phyloP scores from a whole-genome alignment of 1,140 invertebrate species.

The Drosophila tani region DNA sequence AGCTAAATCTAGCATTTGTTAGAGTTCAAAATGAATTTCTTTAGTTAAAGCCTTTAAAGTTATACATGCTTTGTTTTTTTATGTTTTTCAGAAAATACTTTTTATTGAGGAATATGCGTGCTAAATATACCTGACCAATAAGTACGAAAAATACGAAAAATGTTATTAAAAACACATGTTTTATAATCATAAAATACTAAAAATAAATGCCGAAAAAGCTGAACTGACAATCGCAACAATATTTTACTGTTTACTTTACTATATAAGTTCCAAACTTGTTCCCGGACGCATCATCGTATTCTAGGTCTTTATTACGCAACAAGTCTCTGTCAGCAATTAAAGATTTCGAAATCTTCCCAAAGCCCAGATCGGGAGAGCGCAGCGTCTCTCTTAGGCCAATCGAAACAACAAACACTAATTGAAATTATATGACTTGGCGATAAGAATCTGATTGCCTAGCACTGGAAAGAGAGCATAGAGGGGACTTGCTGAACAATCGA shows the following conservation, averaged over 20 bases:
- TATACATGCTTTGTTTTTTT: background rate
- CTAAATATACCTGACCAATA: background rate
- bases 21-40: too few species aligned
- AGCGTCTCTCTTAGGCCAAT: conserved; percentile 4
- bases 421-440: conserved; percentile 68
- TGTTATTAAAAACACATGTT: background rate
- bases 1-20: too few species aligned
- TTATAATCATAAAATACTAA: background rate
- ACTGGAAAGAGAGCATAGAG: conserved; percentile 6
- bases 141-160: background rate
- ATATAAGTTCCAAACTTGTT: background rate
- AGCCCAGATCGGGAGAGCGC: conserved; percentile 3
- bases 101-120: background rate
- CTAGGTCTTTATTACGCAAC: background rate
- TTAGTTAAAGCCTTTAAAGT: too few species aligned
- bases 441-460: conserved; percentile 61
- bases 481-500: conserved; percentile 46
- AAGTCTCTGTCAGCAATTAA: conserved; percentile 9
- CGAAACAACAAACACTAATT: conserved; percentile 64
- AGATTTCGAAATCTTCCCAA: conserved; percentile 21
- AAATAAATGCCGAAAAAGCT: background rate
- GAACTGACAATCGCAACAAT: background rate
- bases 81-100: background rate
- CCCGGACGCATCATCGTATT: background rate
- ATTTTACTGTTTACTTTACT: background rate